Evolutionary conservation across 2,797 vertebrate genomes (phyloP).

Genomic region (Falco columbarius): DNA sequence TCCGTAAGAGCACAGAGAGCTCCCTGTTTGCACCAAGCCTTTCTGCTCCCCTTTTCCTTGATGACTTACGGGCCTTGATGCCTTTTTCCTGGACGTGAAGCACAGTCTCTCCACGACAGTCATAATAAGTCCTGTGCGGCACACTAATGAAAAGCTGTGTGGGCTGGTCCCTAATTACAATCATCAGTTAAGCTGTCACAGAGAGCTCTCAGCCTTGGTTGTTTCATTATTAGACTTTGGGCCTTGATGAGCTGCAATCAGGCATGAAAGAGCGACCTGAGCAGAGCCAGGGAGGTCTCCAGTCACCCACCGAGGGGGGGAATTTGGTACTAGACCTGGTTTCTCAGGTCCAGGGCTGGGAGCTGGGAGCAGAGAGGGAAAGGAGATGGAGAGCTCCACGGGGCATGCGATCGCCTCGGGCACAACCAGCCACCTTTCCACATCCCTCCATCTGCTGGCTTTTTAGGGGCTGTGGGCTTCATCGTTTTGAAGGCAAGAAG

Average conservation of each 20-base stretch:
- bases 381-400: neutral
- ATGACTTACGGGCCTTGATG: neutral
- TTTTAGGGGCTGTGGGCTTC: neutral
- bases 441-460: neutral
- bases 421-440: neutral
- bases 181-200: constrained; percentile 70
- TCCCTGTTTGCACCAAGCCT: neutral
- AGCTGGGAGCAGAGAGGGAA: neutral
- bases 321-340: neutral
- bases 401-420: neutral
- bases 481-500: neutral
- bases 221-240: constrained; percentile 45
- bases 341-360: neutral
- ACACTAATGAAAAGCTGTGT: neutral
- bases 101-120: neutral
- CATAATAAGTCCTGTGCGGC: neutral
- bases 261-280: constrained; percentile 56
- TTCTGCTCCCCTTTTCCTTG: neutral
- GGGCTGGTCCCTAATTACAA: constrained; percentile 55
- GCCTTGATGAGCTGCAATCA: constrained; percentile 61
- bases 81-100: neutral
- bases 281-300: neutral
- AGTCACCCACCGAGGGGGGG: neutral
- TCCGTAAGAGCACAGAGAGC: neutral
- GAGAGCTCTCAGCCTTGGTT: constrained; percentile 3